Base-by-base conservation (phyloP, 2,888 invertebrate species). In the Deroplatys truncata region DNA sequence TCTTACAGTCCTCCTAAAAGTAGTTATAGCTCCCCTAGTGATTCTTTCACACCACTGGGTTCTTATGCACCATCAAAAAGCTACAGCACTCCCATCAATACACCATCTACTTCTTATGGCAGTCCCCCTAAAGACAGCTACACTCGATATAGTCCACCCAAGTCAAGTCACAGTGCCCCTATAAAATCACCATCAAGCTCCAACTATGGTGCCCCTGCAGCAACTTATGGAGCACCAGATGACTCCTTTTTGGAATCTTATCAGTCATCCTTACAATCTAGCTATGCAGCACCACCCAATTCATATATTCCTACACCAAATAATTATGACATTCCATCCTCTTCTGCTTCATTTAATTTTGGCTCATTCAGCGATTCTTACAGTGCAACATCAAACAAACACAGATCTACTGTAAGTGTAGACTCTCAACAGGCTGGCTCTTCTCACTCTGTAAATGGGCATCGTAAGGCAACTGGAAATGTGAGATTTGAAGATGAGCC, bases 271-370 rank as follows among this genome's bases (percentile, higher is more conserved):
- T 72, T 72, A 90, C 92, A 92, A 20, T 82, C 83, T 20, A 84
- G 85, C 43, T 91, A 90, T 90, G 91, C 88, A 88, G 82, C 90
- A 84, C 91, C 92, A 3, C 92, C 92, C 16, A 43, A 85, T 72
- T 85, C 88, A 4, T 91, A 91, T 89, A 90, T 90, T 13, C 91
- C 92, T 0, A 89, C 89, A 20, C 82, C n/a, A 15, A 89, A 31
- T 84, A 90, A 91, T 15, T 91, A 91, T n/a, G 84, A 35, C 82
- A 31, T 16, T 89, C 90, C 86, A 28, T n/a, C 43, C 25, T 86
- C 89, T 31, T 89, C 88, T 84, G 88, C 87, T 20, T 89, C 91
- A 35, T 90, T 35, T 83, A 83, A 86, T 35, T 84, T 82, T 28
- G 10, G 31, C 28, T 13, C 88, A 8, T 49, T 85, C 29, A 72